Base-by-base conservation (phyloP, 1,140 invertebrate species). In the Danaus plexippus region DNA sequence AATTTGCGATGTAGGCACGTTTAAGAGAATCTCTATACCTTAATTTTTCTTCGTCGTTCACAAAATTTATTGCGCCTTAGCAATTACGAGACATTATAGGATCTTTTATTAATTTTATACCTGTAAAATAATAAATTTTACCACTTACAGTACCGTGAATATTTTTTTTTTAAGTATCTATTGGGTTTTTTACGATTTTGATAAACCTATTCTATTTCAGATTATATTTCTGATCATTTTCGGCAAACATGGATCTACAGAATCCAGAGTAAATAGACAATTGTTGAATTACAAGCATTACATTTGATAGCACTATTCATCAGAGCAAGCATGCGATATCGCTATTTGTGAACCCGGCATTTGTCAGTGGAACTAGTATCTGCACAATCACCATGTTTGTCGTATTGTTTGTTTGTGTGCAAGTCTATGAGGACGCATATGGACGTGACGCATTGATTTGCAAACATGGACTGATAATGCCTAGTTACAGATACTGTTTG, bases 1-100 rank as follows among this genome's bases (percentile, higher is more conserved):
- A 77, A 84, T 84, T 82, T 75, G 73, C 63, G 61, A 75, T 70
- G 69, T 77, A 77, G 66, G 66, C 63, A 64, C 57, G 55, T 64
- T 72, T 65, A 66, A 67, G 64, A 65, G 62, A 59, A 58, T 58
- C 51, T 63, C 59, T 56, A 69, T 70, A 63, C 55, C 60, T 74
- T 75, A 74, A 74, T 73, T 75, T 75, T 79, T 78, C 61, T 66
- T 69, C 69, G 64, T 66, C 60, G 46, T 66, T 75, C 69, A 62
- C 58, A 56, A 67, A 72, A 80, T 80, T 83, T 73, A 70, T 59
- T 63, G 55, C 52, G 63, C 61, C 50, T 43, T 54, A 57, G 47
- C 52, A 58, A 59, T 53, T 64, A 64, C 61, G 52, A 50, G 41
- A 67, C 50, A 54, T 59, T 59, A 32, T 53, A 43, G 62, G 66